A percentile compares a stretch with the other conserved stretches of the same genome.
Conservation (phyloP, 1,140 invertebrate genomes). For the Ips typographus region DNA sequence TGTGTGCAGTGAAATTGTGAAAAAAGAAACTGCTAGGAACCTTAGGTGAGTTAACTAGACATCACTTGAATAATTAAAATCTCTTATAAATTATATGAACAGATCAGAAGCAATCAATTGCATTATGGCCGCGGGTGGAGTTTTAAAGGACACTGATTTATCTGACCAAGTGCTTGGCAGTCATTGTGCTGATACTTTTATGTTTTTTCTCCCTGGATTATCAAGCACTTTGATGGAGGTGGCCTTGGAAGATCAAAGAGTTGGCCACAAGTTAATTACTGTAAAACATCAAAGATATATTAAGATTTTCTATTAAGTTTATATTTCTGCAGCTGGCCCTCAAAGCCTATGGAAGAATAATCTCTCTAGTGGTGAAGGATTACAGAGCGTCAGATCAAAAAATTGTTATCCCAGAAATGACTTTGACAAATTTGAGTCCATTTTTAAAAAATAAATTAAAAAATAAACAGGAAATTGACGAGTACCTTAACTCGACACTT, state of each 20-base stretch:
- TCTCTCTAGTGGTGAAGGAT: slow-evolving; percentile 57
- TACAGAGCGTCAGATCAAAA: slow-evolving; percentile 32
- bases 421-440: neutral
- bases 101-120: slow-evolving; percentile 57
- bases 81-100: slow-evolving; percentile 22
- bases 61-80: neutral
- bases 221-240: slow-evolving; percentile 59
- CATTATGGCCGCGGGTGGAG: slow-evolving; percentile 59
- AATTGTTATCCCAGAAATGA: slow-evolving; percentile 14
- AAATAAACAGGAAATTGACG: slow-evolving; percentile 48
- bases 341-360: slow-evolving; percentile 54
- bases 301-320: slow-evolving; percentile 8
- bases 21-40: slow-evolving; percentile 57
- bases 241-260: slow-evolving; percentile 57
- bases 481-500: slow-evolving; percentile 52
- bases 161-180: slow-evolving; percentile 52
- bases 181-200: slow-evolving; percentile 59
- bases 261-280: slow-evolving; percentile 62
- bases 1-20: slow-evolving; percentile 60
- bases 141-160: slow-evolving; percentile 53
- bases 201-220: slow-evolving; percentile 65
- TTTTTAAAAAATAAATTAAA: slow-evolving; percentile 33
- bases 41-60: slow-evolving; percentile 55
- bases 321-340: slow-evolving; percentile 53
- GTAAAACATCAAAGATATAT: slow-evolving; percentile 48